Base-by-base conservation (phyloP, 35 echinoderm and acorn worm species). In the Chiridota heheva region DNA sequence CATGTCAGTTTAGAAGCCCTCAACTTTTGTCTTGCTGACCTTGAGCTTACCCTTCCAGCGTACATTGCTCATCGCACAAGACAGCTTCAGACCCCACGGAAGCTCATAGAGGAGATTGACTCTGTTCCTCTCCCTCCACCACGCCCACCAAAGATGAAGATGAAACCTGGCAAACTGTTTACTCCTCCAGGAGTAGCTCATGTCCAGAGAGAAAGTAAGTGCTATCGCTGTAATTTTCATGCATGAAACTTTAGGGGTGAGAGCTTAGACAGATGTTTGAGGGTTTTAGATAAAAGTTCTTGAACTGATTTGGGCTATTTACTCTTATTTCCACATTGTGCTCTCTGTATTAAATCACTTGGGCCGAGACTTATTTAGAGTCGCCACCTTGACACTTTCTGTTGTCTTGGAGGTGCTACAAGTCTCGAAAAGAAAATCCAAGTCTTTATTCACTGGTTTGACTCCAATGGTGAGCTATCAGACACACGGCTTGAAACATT, bases 101-200 rank as follows among this genome's bases (percentile, higher is more conserved):
- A 82, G 26, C 76, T 98, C 0, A 98, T 98, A 18, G 93, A 98
- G 58, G 95, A 98, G 75, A 98, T 98, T 15, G 95, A 98, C 73
- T 92, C 89, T 5, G 59, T 82, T 36, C 89, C 95, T 13, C 74
- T 76, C 20, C 88, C 71, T 22, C 89, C 95, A 40, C 84, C 95
- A 6, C 72, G 95, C 47, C 89, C 84, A 24, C 84, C 80, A 25
- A 87, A 53, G 74, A 74, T 98, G 48, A 98, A 89, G 48, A 69
- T 98, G 17, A 98, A 98, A 67, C 89, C 89, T 18, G 93, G 93
- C 37, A 88, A 91, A 44, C 80, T 98, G 5, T 90, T 92, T 35
- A 82, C 85, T 24, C 85, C 90, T 4, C 79, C 90, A 2, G 77
- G 38, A 26, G 68, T 73, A 22, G 88, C 89, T 67, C 69, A 87